Evolutionary conservation across 2,113 vertebrate genomes (phyloP).

Genomic region (Sardina pilchardus): DNA sequence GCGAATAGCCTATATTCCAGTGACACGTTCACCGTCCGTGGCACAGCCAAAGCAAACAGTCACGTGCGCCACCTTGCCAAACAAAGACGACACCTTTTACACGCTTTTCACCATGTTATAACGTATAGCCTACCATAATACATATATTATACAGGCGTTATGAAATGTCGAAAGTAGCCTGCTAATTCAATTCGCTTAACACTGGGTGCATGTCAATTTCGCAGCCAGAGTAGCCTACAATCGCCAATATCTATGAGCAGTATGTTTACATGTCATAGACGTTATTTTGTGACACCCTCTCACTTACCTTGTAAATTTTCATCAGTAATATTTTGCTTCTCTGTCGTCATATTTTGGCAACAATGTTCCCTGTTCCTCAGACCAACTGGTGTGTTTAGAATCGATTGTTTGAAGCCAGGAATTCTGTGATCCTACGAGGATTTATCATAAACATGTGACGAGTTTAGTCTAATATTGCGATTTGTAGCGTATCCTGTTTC

Average conservation of each 20-base stretch:
- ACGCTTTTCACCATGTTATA: not conserved
- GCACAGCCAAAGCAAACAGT: not conserved
- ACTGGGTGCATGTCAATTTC: not conserved
- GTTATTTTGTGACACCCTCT: not conserved
- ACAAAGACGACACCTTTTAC: not conserved
- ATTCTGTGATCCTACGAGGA: not conserved
- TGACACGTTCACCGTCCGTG: not conserved
- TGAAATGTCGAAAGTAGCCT: not conserved
- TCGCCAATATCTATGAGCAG: not conserved
- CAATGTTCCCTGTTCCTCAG: not conserved
- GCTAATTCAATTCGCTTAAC: not conserved
- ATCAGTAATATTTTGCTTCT: slow-evolving; percentile 56
- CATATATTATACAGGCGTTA: not conserved
- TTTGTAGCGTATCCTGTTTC: no score
- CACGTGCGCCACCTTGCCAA: not conserved
- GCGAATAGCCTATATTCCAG: not conserved
- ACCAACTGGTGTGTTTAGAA: not conserved
- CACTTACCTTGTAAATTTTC: slow-evolving; percentile 74
- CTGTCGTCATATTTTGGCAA: slow-evolving; percentile 54
- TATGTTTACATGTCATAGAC: not conserved
- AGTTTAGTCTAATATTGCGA: not conserved
- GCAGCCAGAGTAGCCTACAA: not conserved
- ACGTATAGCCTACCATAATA: not conserved
- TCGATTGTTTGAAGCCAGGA: not conserved
- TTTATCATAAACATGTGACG: not conserved